Evolutionary conservation across 2,113 vertebrate species (phyloP).

Genomic region (Engraulis encrasicolus): DNA sequence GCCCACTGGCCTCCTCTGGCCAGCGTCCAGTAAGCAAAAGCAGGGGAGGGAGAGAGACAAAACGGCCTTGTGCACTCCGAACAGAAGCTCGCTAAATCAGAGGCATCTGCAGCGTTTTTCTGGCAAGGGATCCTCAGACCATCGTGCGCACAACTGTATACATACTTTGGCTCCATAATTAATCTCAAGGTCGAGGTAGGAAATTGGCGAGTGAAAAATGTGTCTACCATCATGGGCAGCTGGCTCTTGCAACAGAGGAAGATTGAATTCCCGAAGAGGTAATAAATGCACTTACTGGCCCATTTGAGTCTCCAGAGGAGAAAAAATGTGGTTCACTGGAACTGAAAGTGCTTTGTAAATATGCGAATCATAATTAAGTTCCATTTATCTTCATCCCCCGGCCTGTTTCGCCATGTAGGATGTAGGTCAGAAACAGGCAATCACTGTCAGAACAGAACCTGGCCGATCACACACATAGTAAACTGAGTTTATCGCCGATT

Average conservation of each 20-base stretch:
- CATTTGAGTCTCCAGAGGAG: constrained; percentile 7
- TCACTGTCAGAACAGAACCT: background rate
- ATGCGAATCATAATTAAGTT: constrained; percentile 6
- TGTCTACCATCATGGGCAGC: constrained; percentile 8
- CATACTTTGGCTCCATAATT: constrained; percentile 25
- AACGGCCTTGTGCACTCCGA: constrained; percentile 34
- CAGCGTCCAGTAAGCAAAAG: constrained; percentile 31
- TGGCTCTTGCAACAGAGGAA: constrained; percentile 33
- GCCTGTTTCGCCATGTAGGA: constrained; percentile 51
- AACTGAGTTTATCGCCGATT: background rate
- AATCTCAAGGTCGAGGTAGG: constrained; percentile 34
- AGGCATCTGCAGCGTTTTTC: constrained; percentile 45
- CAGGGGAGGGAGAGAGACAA: constrained; percentile 24
- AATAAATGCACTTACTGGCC: constrained; percentile 14
- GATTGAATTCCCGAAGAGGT: constrained; percentile 22
- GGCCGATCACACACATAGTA: background rate
- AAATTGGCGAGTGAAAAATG: constrained; percentile 18
- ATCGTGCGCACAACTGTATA: constrained; percentile 15
- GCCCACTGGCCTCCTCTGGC: constrained; percentile 36
- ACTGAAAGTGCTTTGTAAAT: constrained; percentile 18
- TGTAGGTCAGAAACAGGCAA: constrained; percentile 41
- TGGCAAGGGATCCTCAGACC: constrained; percentile 33
- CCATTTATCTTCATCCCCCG: constrained; percentile 59
- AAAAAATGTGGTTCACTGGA: constrained; percentile 1
- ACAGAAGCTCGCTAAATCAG: constrained; percentile 52